These are phyloP conservation scores for Drosophila azteca DNA, from an alignment of 1,140 invertebrate genomes.

Conservation along the genomic window DNA sequence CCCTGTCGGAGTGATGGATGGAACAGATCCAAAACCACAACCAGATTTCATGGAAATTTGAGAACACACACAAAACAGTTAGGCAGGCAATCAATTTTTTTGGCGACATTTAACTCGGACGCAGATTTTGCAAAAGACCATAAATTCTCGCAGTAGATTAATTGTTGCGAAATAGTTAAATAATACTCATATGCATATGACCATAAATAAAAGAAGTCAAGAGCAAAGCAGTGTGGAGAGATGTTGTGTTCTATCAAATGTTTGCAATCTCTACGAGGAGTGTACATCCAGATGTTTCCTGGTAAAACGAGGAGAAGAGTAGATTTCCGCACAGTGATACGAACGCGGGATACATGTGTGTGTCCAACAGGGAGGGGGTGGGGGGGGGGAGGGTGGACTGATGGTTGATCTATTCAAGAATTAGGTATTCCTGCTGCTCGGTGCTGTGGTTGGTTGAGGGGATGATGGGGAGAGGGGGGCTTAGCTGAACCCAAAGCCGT, in stretches of 20 bases:
- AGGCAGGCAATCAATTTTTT: slow-evolving; percentile 17
- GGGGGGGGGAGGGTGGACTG: too few species aligned
- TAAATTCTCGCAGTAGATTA: slow-evolving; percentile 26
- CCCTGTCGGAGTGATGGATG: slow-evolving; percentile 12
- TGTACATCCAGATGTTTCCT: slow-evolving; percentile 4
- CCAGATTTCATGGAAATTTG: slow-evolving; percentile 30
- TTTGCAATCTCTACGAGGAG: slow-evolving; percentile 44
- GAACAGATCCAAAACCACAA: slow-evolving; percentile 6
- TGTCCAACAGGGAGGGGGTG: too few species aligned
- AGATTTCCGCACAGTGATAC: slow-evolving; percentile 28
- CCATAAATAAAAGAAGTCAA: slow-evolving; percentile 40
- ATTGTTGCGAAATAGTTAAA: slow-evolving; percentile 24
- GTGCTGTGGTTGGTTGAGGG: neutral
- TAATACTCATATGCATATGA: slow-evolving; percentile 49
- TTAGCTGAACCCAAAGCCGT: slow-evolving; percentile 2
- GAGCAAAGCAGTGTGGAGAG: neutral
- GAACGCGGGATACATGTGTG: slow-evolving; percentile 23
- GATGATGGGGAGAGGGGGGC: neutral
- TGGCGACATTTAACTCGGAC: slow-evolving; percentile 26
- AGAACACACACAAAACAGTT: neutral
- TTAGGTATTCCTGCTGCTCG: slow-evolving; percentile 34
- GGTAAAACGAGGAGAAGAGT: slow-evolving; percentile 5
- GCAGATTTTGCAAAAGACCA: slow-evolving; percentile 4
- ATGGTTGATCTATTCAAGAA: slow-evolving; percentile 49
- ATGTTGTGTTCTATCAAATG: slow-evolving; percentile 30